These are phyloP conservation scores for Eulemur rufifrons DNA, from an alignment of 2,113 vertebrate species.

Conservation along the genomic window DNA sequence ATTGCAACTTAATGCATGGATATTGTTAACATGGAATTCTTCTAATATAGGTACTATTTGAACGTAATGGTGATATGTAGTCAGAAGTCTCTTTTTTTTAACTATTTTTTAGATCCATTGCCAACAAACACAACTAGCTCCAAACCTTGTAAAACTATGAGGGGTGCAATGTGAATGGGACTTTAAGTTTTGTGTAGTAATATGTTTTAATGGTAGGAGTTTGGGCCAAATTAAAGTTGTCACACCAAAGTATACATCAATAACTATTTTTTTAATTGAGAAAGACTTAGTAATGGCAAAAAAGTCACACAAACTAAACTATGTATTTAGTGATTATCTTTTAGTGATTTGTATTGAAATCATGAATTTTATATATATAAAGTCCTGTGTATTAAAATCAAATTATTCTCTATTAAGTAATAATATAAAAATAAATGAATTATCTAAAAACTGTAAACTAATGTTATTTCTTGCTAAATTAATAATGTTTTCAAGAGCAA, in stretches of 20 bases:
- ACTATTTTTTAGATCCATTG: no score
- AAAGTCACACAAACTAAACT: background rate
- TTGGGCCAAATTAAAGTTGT: background rate
- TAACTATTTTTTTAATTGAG: background rate
- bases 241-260: background rate
- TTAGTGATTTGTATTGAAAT: background rate
- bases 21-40: background rate
- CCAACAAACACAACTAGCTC: background rate
- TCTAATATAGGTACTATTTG: background rate
- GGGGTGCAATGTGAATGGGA: background rate
- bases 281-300: background rate
- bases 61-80: background rate
- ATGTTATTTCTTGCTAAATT: background rate
- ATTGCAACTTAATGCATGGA: background rate
- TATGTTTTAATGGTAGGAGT: background rate
- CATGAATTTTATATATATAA: background rate
- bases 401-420: background rate
- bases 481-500: background rate
- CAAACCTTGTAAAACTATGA: background rate
- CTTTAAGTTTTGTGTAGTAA: background rate
- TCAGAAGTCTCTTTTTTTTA: background rate
- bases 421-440: background rate
- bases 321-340: background rate
- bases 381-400: background rate
- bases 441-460: background rate